Conservation (phyloP, 2,797 vertebrate genomes). For the Chaenodraco wilsoni region DNA sequence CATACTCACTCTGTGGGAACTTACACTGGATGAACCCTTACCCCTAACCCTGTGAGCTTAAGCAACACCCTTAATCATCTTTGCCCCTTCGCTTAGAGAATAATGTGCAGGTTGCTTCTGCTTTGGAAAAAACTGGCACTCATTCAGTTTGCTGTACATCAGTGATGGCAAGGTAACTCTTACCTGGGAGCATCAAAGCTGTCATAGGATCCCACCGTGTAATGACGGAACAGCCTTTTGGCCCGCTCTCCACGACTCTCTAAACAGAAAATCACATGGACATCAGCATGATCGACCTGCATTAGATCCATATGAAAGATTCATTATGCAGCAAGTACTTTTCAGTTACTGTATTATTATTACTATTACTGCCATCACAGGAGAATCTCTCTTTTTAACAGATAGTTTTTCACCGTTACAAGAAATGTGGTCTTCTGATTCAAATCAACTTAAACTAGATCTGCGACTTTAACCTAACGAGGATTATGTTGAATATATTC, state of each 20-base stretch:
- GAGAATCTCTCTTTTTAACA: too few relatives aligned
- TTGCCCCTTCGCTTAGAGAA: slow-evolving; percentile 1
- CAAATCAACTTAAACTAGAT: too few relatives aligned
- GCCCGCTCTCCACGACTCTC: slow-evolving; percentile 91
- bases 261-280: slow-evolving; percentile 64
- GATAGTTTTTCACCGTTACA: too few relatives aligned
- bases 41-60: background rate
- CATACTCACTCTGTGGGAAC: slow-evolving; percentile 6
- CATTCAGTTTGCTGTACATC: slow-evolving; percentile 2
- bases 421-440: too few relatives aligned
- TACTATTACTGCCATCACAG: too few relatives aligned
- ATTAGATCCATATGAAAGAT: background rate
- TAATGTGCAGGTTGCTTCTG: background rate
- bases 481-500: too few relatives aligned
- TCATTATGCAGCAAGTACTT: background rate
- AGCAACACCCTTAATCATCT: background rate
- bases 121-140: slow-evolving; percentile 3
- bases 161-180: slow-evolving; percentile 39
- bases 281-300: slow-evolving; percentile 24
- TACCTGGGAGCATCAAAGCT: slow-evolving; percentile 93
- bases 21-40: background rate
- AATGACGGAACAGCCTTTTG: slow-evolving; percentile 93
- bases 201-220: slow-evolving; percentile 95
- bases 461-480: too few relatives aligned
- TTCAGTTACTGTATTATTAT: too few relatives aligned